Percentiles rank a stretch among this genome's conserved stretches.
Evolutionary conservation across 2,113 vertebrate genomes (phyloP).

Genomic region (Ivindomyrus marchei): DNA sequence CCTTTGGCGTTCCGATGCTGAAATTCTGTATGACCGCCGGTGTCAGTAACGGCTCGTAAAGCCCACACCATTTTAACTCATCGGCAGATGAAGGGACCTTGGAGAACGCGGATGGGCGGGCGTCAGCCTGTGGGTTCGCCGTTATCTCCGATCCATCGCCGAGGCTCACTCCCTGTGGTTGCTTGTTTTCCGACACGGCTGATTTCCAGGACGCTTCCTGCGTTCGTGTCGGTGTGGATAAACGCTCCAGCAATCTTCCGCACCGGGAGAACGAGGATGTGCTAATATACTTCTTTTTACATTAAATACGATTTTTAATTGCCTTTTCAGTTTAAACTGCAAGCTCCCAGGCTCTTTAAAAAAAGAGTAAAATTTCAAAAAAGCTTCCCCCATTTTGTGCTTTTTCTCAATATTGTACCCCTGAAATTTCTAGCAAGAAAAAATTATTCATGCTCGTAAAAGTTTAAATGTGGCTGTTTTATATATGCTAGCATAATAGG

Average conservation of each 20-base stretch:
- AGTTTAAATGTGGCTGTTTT: background rate
- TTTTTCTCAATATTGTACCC: background rate
- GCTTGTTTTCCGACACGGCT: background rate
- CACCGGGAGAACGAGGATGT: background rate
- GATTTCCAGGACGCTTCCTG: background rate
- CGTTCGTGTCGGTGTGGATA: background rate
- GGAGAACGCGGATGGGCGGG: background rate
- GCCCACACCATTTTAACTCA: background rate
- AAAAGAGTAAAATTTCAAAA: background rate
- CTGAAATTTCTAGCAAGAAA: background rate
- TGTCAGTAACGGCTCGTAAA: background rate
- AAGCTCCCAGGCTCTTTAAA: background rate
- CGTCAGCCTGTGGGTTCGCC: background rate
- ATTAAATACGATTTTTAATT: background rate
- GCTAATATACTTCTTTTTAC: background rate
- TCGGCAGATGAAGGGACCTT: background rate
- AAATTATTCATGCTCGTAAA: background rate
- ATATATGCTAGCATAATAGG: background rate
- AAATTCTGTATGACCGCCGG: background rate
- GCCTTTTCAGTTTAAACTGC: background rate
- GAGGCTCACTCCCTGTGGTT: background rate
- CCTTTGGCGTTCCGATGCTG: background rate
- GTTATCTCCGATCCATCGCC: background rate
- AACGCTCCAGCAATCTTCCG: background rate
- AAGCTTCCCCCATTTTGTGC: background rate